Percentiles rank a stretch among this genome's conserved stretches.
phyloP scores from a whole-genome alignment of 2,113 vertebrate species.

The Corapipo altera region DNA sequence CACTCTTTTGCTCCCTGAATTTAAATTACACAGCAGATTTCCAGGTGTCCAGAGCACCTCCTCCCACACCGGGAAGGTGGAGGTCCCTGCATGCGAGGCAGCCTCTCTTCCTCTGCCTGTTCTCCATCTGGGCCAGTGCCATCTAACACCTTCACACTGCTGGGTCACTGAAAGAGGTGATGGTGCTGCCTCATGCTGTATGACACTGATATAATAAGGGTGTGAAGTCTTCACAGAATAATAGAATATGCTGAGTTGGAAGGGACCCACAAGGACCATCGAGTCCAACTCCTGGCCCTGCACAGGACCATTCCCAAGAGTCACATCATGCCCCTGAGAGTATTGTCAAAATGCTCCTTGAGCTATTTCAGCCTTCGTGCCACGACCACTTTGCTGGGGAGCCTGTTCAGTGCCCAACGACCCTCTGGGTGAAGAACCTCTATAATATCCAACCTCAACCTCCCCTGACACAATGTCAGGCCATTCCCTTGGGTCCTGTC shows the following conservation, averaged over 20 bases:
- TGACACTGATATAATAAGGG: fast-evolving
- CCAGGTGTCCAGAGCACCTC: too few species aligned
- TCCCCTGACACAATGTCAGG: background rate
- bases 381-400: background rate
- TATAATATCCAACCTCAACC: background rate
- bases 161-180: background rate
- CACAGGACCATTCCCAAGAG: background rate
- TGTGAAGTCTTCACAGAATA: background rate
- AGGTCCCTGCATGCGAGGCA: fast-evolving
- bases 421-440: background rate
- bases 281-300: background rate
- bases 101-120: background rate
- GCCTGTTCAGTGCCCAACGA: background rate
- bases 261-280: background rate
- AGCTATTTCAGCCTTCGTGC: background rate
- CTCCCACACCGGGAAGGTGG: fast-evolving
- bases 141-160: background rate
- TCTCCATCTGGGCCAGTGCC: background rate
- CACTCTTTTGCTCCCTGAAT: background rate
- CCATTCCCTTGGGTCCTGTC: background rate
- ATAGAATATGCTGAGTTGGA: background rate
- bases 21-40: fast-evolving
- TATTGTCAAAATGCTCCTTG: background rate
- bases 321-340: background rate
- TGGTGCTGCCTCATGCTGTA: fast-evolving